Conservation (phyloP, 1,140 invertebrate species). For the Teleopsis dalmanni region DNA sequence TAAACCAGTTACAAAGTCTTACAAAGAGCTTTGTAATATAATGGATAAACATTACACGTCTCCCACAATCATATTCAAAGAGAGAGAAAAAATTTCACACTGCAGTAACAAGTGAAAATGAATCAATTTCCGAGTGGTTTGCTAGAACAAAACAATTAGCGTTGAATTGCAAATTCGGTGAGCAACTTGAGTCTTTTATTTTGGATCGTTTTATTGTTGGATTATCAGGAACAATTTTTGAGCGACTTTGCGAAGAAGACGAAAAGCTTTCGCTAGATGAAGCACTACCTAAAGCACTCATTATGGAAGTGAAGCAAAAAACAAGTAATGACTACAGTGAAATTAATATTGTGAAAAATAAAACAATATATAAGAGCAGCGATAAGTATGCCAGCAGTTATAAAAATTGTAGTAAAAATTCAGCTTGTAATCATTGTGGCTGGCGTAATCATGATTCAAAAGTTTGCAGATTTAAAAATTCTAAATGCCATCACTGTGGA, state of each 20-base stretch:
- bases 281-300: slow-evolving; percentile 4
- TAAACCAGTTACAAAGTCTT: too few species aligned
- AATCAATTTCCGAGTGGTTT: neutral
- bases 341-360: neutral
- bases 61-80: too few species aligned
- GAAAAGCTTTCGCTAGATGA: slow-evolving; percentile 3
- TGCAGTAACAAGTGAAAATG: neutral
- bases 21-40: too few species aligned
- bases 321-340: neutral
- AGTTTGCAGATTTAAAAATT: slow-evolving; percentile 5
- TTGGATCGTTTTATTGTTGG: slow-evolving; percentile 7
- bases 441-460: slow-evolving; percentile 2
- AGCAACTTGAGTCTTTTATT: slow-evolving; percentile 6
- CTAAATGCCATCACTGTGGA: too few species aligned
- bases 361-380: neutral
- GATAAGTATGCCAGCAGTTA: neutral
- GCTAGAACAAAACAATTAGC: slow-evolving; percentile 8
- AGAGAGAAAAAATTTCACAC: slow-evolving; percentile 3
- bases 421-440: neutral
- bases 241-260: slow-evolving; percentile 7
- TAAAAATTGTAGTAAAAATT: neutral
- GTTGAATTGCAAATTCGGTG: slow-evolving; percentile 5
- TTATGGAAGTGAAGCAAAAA: slow-evolving; percentile 6
- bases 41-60: too few species aligned
- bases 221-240: slow-evolving; percentile 5